phyloP scores from a whole-genome alignment of 1,140 invertebrate genomes.

The Steinernema feltiae region DNA sequence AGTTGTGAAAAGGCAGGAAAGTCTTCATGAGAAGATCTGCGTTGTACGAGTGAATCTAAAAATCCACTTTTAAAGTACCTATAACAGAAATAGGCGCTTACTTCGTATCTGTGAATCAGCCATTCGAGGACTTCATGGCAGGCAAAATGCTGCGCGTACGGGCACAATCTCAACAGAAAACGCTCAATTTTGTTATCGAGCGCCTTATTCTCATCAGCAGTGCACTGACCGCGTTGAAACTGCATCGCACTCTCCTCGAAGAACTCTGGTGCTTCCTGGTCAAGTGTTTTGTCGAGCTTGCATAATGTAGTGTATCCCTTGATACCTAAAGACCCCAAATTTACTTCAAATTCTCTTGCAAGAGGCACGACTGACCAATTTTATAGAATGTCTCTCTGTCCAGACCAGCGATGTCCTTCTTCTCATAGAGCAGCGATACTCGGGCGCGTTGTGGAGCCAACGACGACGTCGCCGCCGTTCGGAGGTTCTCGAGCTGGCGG shows the following conservation, averaged over 20 bases:
- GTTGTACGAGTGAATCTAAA: conserved; percentile 38
- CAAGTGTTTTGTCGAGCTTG: conserved; percentile 22
- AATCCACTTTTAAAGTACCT: not conserved
- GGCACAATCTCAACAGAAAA: conserved; percentile 29
- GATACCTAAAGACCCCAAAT: too few relatives aligned
- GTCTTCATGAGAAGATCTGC: conserved; percentile 27
- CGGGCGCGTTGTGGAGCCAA: not conserved
- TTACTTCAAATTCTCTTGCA: too few relatives aligned
- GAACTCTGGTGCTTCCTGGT: conserved; percentile 15
- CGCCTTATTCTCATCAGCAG: conserved; percentile 18
- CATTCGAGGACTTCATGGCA: conserved; percentile 36
- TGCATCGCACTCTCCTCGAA: conserved; percentile 27
- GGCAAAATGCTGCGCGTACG: conserved; percentile 35
- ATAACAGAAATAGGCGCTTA: conserved; percentile 22
- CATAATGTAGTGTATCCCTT: conserved; percentile 21
- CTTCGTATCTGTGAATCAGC: conserved; percentile 33
- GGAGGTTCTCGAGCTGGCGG: not conserved
- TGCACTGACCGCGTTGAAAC: conserved; percentile 22
- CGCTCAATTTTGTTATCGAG: conserved; percentile 24
- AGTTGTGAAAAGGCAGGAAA: conserved; percentile 37
- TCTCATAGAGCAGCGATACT: not conserved
- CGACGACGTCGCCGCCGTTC: not conserved
- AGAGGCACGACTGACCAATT: conserved; percentile 29
- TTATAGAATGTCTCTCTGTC: conserved; percentile 34
- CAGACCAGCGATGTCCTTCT: not conserved